Conservation (phyloP, 2,888 invertebrate genomes). For the Metacarcinus magister region DNA sequence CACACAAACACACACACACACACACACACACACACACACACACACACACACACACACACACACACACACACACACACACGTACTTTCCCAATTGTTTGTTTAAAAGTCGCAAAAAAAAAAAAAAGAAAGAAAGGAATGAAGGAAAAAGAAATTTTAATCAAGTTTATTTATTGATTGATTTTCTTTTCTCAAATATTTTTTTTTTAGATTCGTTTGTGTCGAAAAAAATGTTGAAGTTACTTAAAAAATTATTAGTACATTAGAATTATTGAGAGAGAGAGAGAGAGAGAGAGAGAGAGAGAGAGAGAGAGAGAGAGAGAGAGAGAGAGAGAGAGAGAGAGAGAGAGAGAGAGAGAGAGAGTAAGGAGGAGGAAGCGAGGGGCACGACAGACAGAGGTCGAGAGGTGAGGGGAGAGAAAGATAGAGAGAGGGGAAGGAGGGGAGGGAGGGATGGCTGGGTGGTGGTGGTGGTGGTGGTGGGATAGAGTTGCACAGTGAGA, state of each 20-base stretch:
- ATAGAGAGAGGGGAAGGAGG: background rate
- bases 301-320: conserved; percentile 13
- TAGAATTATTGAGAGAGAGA: too few relatives aligned
- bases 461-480: background rate
- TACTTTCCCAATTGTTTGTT: background rate
- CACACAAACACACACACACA: conserved; percentile 42
- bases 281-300: too few relatives aligned
- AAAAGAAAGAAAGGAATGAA: too few relatives aligned
- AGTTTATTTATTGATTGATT: background rate
- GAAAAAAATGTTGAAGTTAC: too few relatives aligned
- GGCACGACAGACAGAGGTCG: conserved; percentile 13
- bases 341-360: conserved; percentile 40
- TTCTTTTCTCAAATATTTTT: background rate
- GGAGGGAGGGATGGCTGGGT: background rate
- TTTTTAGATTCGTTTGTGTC: background rate
- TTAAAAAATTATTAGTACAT: too few relatives aligned
- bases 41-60: conserved; percentile 50
- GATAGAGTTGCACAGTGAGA: background rate
- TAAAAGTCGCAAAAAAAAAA: background rate
- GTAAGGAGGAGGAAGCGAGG: background rate
- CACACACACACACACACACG: background rate
- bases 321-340: conserved; percentile 56
- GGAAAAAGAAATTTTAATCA: background rate
- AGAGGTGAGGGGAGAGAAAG: conserved; percentile 4
- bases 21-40: conserved; percentile 16